These are phyloP conservation scores for Trichacis sp. DNA, from an alignment of 2,888 invertebrate genomes.

Conservation along the genomic window DNA sequence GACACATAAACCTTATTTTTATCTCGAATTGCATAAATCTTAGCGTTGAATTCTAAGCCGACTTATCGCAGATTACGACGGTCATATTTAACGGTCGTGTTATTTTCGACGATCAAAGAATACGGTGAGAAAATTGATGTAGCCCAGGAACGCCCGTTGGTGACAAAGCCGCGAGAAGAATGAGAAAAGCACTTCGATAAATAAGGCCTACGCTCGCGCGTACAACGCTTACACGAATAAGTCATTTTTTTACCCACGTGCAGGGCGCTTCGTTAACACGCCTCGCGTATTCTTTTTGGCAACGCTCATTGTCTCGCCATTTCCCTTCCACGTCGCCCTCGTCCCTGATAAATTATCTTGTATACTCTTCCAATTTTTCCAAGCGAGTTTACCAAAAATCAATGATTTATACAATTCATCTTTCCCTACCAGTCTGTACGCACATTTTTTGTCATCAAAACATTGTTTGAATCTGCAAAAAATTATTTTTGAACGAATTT, in stretches of 20 bases:
- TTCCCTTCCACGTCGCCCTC: not conserved
- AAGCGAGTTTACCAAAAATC: too few relatives aligned
- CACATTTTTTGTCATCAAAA: too few relatives aligned
- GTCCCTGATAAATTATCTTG: not conserved
- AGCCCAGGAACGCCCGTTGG: constrained; percentile 50
- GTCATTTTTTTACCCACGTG: too few relatives aligned
- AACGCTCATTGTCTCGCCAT: not conserved
- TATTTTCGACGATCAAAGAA: constrained; percentile 63
- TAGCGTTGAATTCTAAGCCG: not conserved
- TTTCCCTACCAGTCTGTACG: too few relatives aligned
- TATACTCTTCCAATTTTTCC: too few relatives aligned
- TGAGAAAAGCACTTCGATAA: constrained; percentile 38
- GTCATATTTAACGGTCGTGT: constrained; percentile 27
- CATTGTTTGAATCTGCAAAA: too few relatives aligned
- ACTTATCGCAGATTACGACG: constrained; percentile 4
- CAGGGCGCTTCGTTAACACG: constrained; percentile 50
- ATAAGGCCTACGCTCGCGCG: constrained; percentile 40
- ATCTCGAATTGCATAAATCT: not conserved
- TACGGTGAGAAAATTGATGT: constrained; percentile 57
- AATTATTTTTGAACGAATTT: too few relatives aligned
- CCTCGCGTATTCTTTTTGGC: constrained; percentile 43
- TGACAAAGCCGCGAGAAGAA: constrained; percentile 17
- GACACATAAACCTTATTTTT: not conserved
- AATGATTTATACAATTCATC: too few relatives aligned
- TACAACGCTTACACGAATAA: not conserved